These are phyloP conservation scores for Branchellion lobata DNA, from an alignment of 2,888 invertebrate genomes.

Conservation along the genomic window DNA sequence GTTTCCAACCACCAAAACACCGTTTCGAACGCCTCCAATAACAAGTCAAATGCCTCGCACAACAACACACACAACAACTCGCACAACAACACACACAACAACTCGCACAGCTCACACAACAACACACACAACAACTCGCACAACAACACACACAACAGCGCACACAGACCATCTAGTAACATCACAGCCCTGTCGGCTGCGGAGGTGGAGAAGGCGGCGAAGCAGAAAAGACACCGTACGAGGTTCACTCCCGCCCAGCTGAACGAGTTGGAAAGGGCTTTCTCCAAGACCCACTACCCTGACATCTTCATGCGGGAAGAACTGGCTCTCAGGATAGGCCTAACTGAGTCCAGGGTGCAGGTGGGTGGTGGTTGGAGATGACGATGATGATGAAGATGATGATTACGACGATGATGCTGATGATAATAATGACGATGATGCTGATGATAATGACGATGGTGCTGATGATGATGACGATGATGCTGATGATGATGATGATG, in stretches of 20 bases:
- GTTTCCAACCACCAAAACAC: neutral
- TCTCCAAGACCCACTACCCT: conserved; percentile 92
- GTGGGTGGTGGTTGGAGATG: conserved; percentile 66
- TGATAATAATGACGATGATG: too few species aligned
- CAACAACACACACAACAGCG: conserved; percentile 14
- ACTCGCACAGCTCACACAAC: neutral
- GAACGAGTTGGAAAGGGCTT: conserved; percentile 91
- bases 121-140: neutral
- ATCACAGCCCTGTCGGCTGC: conserved; percentile 11
- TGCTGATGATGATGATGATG: too few species aligned
- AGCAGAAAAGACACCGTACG: conserved; percentile 93
- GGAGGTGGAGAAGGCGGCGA: conserved; percentile 69
- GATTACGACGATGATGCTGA: too few species aligned
- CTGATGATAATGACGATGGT: too few species aligned
- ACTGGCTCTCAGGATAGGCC: conserved; percentile 91
- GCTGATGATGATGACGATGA: too few species aligned
- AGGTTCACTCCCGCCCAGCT: conserved; percentile 94
- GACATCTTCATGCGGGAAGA: conserved; percentile 98
- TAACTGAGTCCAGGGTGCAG: conserved; percentile 94
- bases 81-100: neutral
- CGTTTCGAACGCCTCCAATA: neutral
- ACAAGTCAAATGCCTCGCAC: neutral
- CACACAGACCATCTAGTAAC: neutral
- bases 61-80: conserved; percentile 4
- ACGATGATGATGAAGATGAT: conserved; percentile 1